Conservation (phyloP, 2,888 invertebrate genomes). For the Lasioglossum marginatum region DNA sequence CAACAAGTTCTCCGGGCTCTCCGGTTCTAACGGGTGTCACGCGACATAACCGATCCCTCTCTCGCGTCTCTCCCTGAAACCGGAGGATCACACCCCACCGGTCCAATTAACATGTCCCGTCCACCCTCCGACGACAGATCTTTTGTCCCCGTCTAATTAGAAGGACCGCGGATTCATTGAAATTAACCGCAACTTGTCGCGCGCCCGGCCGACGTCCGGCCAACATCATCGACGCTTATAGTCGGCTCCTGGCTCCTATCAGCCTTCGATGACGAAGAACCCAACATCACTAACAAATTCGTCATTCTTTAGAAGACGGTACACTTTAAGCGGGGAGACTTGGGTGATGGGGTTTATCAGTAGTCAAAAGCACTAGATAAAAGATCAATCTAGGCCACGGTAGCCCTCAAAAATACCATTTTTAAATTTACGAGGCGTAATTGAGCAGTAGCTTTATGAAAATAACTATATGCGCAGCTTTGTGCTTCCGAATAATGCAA, state of each 20-base stretch:
- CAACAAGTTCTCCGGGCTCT: slow-evolving; percentile 69
- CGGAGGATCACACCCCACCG: slow-evolving; percentile 42
- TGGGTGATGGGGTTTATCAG: no score
- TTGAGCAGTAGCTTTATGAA: no score
- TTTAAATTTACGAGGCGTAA: no score
- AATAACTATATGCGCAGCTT: no score
- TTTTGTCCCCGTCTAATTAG: slow-evolving; percentile 54
- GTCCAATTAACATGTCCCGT: slow-evolving; percentile 61
- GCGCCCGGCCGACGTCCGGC: neutral
- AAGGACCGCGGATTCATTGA: slow-evolving; percentile 59
- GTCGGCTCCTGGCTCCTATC: neutral
- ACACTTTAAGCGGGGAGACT: no score
- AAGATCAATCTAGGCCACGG: no score
- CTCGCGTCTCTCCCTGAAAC: slow-evolving; percentile 9
- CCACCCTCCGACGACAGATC: slow-evolving; percentile 42
- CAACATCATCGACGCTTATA: neutral
- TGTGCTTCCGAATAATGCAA: no score
- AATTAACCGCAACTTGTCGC: slow-evolving; percentile 60
- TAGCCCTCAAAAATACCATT: no score
- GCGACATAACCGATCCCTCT: slow-evolving; percentile 16
- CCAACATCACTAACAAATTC: neutral
- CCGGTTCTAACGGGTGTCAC: slow-evolving; percentile 65
- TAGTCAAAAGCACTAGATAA: no score
- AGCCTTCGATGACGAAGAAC: neutral
- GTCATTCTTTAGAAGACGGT: no score